Evolutionary conservation across 2,797 vertebrate species (phyloP), one percentile per base, ranked within the genome.

Genomic region (Kryptolebias ocellatus): DNA sequence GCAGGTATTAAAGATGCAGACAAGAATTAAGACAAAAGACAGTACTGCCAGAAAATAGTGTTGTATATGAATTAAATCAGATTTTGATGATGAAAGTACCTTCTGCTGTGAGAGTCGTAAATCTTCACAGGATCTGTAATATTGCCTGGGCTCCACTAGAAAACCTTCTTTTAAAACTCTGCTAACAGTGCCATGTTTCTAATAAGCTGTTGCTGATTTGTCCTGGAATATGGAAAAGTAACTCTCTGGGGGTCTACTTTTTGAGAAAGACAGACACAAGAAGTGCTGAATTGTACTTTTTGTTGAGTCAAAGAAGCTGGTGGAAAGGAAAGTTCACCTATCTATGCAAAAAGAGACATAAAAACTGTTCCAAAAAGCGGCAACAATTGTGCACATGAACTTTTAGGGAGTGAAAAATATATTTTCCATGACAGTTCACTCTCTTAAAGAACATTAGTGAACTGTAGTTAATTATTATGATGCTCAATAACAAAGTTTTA

Each of bases 201-300:
- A 47, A 47, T n/a, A 6, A 49, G 27, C 29, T 16, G 20, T 20
- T 58, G 37, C 42, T 53, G 49, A 67, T 53, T 67, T 44, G 34
- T 58, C 47, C 58, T 31, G 10, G 47, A 52, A 58, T 14, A 52
- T 31, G 47, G 47, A 45, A 53, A 49, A 57, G 18, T 10, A 24
- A 52, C 24, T 52, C 31, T 34, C 31, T 34, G 31, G 31, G 7
- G 31, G 10, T 20, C 18, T 14, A 6, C 5, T 17, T 46, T 15
- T 27, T 31, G 29, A 20, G 3, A 12, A 20, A 37, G 4, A 55
- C 12, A 44, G 37, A 42, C 24, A 12, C 5, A 10, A 51, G 20
- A 7, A 65, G 29, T 50, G 63, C 16, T 39, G 17, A 39, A 34
- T 9, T 42, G 2, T 16, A 45, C 27, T 51, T 60, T 57, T 78